Evolutionary conservation across 2,113 vertebrate species (phyloP).

Genomic region (Engystomops pustulosus): DNA sequence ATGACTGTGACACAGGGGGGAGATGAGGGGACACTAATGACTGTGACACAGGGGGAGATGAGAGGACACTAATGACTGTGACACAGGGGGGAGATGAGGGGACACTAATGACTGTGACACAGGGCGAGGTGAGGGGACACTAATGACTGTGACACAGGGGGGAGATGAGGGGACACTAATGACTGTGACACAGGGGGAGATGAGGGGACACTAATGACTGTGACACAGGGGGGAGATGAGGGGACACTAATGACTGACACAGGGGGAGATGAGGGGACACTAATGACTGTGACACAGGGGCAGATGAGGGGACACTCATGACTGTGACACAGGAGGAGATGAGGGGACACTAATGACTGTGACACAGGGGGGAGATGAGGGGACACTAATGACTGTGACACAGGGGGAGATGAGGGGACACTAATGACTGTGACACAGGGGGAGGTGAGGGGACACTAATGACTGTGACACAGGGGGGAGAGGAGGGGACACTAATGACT

Average conservation of each 20-base stretch:
- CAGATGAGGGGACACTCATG: too few species aligned
- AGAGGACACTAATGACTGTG: background rate
- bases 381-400: background rate
- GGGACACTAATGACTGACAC: background rate
- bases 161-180: background rate
- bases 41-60: background rate
- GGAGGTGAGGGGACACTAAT: background rate
- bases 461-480: background rate
- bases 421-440: background rate
- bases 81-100: background rate
- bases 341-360: background rate
- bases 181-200: background rate
- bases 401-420: background rate
- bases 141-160: background rate
- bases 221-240: background rate
- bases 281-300: too few species aligned
- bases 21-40: background rate
- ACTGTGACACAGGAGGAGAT: too few species aligned
- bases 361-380: background rate
- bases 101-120: background rate
- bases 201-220: background rate
- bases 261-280: too few species aligned
- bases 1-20: background rate
- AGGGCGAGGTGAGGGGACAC: background rate
- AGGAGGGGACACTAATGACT: background rate